Base-by-base conservation (phyloP, 2,797 vertebrate species). In the Tauraco hartlaubi region DNA sequence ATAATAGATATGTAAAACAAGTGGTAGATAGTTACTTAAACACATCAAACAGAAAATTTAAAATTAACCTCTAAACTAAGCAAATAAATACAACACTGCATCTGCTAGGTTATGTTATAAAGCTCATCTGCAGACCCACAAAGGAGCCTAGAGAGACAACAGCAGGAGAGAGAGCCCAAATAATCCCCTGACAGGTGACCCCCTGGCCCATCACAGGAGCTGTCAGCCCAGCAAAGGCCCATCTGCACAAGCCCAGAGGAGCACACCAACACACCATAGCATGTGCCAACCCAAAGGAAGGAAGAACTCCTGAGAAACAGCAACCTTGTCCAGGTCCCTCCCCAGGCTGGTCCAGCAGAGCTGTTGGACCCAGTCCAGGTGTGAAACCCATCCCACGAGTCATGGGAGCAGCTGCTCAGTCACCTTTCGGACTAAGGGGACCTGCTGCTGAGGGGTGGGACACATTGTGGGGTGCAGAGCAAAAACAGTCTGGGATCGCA, bases 301-400 rank as follows among this genome's bases (percentile, higher is more conserved):
- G 12, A 56, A 88, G 26, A 4, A 41, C 12, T 46, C 35, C 18
- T 29, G 12, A 28, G 26, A 11, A 31, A 35, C 6, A 12, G 31
- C 4, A 5, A 2, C 7, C 26, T 55, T 31, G 12, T 19, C 26
- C 26, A 22, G 25, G 5, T 9, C 21, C 31, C 12, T 55, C 22
- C 26, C 6, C 0, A 0, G 18, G 23, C 12, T 48, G 11, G 31
- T 1, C 1, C 35, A 51, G 29, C 6, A 63, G 49, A 48, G 9
- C 7, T n/a, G 8, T 19, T 2, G 0, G 11, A 23, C 9, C 12
- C n/a, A 39, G n/a, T 31, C 8, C 6, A 21, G 52, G 14, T 1
- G 1, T 25, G 28, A 61, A 92, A 31, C 7, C 9, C 17, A 54
- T 31, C 6, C 28, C 15, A 15, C 10, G 12, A 44, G 9, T 19